Conservation (phyloP, 2,113 vertebrate genomes). For the Cnemophilus loriae region DNA sequence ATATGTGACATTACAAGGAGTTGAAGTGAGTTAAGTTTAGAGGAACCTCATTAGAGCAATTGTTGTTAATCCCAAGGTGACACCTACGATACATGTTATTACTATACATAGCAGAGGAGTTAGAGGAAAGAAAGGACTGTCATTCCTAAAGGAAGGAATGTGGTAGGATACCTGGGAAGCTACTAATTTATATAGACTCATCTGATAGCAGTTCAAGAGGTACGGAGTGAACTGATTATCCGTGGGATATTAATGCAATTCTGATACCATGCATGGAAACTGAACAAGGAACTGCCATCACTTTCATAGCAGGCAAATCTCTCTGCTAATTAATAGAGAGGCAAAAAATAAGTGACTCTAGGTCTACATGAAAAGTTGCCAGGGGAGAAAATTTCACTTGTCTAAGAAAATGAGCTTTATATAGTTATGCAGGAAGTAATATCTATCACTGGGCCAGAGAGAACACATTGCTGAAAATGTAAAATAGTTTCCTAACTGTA, state of each 20-base stretch:
- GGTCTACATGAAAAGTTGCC: background rate
- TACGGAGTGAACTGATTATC: background rate
- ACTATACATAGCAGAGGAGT: background rate
- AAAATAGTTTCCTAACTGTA: background rate
- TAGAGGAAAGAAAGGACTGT: background rate
- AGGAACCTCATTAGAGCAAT: background rate
- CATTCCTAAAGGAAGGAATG: background rate
- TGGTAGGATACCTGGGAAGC: background rate
- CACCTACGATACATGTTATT: background rate
- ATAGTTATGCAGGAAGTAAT: background rate
- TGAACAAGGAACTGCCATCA: background rate
- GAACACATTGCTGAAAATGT: background rate
- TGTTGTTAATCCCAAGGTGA: background rate
- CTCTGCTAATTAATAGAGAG: background rate
- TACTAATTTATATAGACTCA: background rate
- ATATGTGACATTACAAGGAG: background rate
- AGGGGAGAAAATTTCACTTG: background rate
- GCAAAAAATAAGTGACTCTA: background rate
- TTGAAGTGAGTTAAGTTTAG: background rate
- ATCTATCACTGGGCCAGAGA: background rate
- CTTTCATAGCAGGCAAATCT: background rate
- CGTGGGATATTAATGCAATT: background rate
- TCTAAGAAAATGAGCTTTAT: background rate
- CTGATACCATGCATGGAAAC: background rate
- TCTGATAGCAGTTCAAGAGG: background rate